Conservation (phyloP, 2,113 vertebrate species). For the Genyomyrus donnyi region DNA sequence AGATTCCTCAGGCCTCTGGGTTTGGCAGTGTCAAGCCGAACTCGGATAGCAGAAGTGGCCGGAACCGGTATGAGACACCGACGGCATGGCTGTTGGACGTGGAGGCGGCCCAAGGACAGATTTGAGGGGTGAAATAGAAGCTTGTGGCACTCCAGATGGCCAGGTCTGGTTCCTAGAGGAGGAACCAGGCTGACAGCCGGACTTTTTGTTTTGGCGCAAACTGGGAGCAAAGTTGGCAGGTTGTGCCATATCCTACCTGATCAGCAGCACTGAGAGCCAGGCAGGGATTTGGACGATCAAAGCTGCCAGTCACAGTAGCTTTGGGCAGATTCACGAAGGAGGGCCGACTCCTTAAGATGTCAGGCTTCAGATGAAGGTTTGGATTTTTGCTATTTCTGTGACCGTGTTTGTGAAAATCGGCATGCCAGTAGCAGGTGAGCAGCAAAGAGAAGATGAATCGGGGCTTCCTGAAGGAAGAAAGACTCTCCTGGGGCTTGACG, state of each 20-base stretch:
- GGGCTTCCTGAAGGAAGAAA: neutral
- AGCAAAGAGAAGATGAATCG: neutral
- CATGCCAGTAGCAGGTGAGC: neutral
- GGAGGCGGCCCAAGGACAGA: neutral
- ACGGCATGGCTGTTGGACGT: neutral
- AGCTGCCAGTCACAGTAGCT: neutral
- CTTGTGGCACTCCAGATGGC: conserved; percentile 4
- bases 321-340: neutral
- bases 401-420: neutral
- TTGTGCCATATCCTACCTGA: neutral
- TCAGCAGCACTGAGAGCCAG: neutral
- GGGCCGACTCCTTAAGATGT: neutral
- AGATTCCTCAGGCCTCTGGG: neutral
- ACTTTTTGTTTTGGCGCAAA: neutral
- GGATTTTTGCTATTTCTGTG: neutral
- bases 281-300: neutral
- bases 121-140: neutral
- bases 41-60: neutral
- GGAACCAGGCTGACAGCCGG: neutral
- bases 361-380: neutral
- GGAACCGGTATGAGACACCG: neutral
- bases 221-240: neutral
- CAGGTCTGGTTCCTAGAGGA: neutral
- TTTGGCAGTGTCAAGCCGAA: neutral
- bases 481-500: too few species aligned